phyloP scores from a whole-genome alignment of 1,140 invertebrate species.

The Sitodiplosis mosellana region DNA sequence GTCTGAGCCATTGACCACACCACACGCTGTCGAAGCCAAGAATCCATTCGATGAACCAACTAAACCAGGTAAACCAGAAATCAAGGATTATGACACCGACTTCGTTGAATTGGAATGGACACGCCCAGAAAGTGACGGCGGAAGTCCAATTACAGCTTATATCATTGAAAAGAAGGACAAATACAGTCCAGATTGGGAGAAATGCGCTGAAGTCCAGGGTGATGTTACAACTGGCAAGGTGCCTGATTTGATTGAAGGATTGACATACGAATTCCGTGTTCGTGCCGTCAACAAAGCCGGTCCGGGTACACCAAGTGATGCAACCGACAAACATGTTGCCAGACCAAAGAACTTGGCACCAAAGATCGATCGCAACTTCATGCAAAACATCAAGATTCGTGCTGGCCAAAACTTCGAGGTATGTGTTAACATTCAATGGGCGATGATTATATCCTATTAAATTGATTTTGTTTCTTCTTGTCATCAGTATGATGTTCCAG shows the following conservation, averaged over 20 bases:
- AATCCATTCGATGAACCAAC: conserved; percentile 88
- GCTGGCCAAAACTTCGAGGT: conserved; percentile 88
- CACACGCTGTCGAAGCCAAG: conserved; percentile 86
- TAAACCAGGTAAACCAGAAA: conserved; percentile 71
- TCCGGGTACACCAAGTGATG: conserved; percentile 72
- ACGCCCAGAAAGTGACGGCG: conserved; percentile 68
- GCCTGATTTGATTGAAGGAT: conserved; percentile 75
- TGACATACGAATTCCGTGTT: conserved; percentile 85
- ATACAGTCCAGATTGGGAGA: conserved; percentile 72
- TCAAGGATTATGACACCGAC: conserved; percentile 82
- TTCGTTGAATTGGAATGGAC: conserved; percentile 93
- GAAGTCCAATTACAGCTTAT: conserved; percentile 78
- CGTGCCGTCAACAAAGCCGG: conserved; percentile 89
- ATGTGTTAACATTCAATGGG: too few relatives aligned
- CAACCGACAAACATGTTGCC: conserved; percentile 73
- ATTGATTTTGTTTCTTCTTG: too few relatives aligned
- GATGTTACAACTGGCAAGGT: conserved; percentile 70
- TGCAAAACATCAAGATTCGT: conserved; percentile 79
- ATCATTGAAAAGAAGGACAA: conserved; percentile 93
- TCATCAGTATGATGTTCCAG: conserved; percentile 85
- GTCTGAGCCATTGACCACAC: conserved; percentile 79
- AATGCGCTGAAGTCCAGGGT: conserved; percentile 65
- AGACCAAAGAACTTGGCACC: conserved; percentile 80
- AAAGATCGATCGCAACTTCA: conserved; percentile 82
- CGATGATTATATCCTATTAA: too few relatives aligned